A percentile compares a stretch with the other conserved stretches of the same genome.
These are phyloP conservation scores for Oncorhynchus tshawytscha DNA, from an alignment of 2,113 vertebrate genomes.

Conservation along the genomic window DNA sequence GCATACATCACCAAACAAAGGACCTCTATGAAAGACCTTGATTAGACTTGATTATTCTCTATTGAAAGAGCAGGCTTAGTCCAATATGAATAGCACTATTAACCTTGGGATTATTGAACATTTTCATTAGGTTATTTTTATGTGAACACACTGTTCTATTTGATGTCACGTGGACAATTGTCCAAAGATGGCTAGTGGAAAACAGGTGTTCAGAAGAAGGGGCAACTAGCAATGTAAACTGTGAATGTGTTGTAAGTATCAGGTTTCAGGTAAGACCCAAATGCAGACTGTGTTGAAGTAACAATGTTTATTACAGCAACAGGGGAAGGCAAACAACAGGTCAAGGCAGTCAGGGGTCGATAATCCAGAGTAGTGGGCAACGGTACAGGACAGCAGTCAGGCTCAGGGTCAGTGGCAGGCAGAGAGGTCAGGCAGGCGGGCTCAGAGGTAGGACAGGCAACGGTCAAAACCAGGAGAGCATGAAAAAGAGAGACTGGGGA, in stretches of 20 bases:
- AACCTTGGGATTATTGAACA: constrained; percentile 53
- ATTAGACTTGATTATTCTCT: constrained; percentile 57
- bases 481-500: too few relatives aligned
- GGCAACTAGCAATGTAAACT: constrained; percentile 26
- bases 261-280: too few relatives aligned
- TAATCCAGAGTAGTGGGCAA: too few relatives aligned
- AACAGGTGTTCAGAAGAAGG: constrained; percentile 17
- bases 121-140: constrained; percentile 45
- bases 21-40: constrained; percentile 46
- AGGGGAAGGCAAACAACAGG: too few relatives aligned
- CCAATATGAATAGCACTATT: constrained; percentile 51
- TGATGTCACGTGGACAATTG: not conserved
- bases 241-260: not conserved
- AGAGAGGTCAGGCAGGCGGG: too few relatives aligned
- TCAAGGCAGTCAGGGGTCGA: too few relatives aligned
- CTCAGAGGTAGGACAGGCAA: too few relatives aligned
- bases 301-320: too few relatives aligned
- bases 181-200: not conserved
- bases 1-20: constrained; percentile 67
- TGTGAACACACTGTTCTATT: constrained; percentile 26
- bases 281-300: too few relatives aligned
- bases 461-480: too few relatives aligned
- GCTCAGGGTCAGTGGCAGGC: too few relatives aligned
- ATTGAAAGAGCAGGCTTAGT: constrained; percentile 47
- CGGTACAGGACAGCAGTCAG: too few relatives aligned